Evolutionary conservation across 2,113 vertebrate genomes (phyloP).

Genomic region (Pseudorasbora parva): DNA sequence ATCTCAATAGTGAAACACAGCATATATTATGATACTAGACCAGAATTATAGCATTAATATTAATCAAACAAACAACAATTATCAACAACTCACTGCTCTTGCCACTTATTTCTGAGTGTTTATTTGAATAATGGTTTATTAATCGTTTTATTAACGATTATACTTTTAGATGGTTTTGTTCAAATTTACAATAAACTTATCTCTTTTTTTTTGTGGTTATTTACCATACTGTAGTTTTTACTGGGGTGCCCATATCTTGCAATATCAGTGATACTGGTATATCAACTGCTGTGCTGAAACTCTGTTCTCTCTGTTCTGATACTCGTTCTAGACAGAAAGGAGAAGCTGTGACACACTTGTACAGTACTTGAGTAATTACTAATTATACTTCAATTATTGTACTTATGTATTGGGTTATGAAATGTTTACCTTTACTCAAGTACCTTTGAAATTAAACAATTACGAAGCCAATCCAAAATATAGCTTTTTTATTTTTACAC

Average conservation of each 20-base stretch:
- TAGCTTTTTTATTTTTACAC: background rate
- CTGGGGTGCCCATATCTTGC: no score
- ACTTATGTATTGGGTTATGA: background rate
- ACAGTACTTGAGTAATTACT: background rate
- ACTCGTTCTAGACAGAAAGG: background rate
- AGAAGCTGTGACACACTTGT: background rate
- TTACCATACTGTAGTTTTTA: background rate
- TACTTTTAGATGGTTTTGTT: no score
- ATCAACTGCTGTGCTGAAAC: background rate
- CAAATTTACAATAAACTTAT: no score
- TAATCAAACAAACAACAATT: background rate
- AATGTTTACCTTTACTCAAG: background rate
- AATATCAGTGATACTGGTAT: background rate
- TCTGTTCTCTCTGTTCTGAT: background rate
- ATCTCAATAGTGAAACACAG: background rate
- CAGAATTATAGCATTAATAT: background rate
- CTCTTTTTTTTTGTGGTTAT: no score
- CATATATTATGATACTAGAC: background rate
- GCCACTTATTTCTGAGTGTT: background rate
- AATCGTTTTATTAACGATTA: no score
- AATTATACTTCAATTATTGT: background rate
- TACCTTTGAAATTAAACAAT: background rate
- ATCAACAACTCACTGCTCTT: background rate
- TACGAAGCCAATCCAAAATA: background rate
- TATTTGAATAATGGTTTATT: background rate